Conservation (phyloP, 2,888 invertebrate genomes). For the Archips xylosteana region DNA sequence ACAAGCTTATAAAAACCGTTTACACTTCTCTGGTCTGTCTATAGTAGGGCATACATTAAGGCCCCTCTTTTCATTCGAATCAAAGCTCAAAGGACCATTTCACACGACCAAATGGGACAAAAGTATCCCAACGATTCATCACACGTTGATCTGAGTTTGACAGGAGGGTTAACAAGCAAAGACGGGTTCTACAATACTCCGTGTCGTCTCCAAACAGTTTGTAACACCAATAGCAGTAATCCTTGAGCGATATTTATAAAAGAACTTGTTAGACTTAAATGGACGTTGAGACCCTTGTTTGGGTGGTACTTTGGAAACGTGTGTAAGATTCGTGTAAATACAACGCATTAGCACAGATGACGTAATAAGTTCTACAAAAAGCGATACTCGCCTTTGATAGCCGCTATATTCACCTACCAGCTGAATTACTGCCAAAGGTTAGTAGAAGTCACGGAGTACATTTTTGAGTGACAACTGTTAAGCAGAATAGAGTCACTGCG, state of each 20-base stretch:
- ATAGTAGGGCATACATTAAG: neutral
- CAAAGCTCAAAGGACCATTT: neutral
- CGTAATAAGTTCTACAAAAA: no score
- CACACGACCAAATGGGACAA: slow-evolving; percentile 1
- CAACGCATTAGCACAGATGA: no score
- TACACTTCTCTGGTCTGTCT: no score
- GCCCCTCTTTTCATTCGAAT: neutral
- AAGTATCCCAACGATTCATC: neutral
- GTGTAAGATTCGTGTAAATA: no score
- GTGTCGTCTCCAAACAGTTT: neutral
- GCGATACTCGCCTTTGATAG: no score
- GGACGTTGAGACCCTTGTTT: neutral
- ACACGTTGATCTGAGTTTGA: neutral
- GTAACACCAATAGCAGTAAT: neutral
- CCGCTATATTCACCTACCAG: no score
- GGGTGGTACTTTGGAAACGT: neutral
- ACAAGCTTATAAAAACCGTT: no score
- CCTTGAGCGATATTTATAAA: neutral
- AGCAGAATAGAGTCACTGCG: no score
- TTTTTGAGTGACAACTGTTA: no score
- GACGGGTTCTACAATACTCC: neutral
- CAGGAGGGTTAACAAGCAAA: neutral
- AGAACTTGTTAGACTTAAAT: neutral
- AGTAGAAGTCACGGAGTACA: no score
- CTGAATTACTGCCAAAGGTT: no score